These are phyloP conservation scores for Macaria notata DNA, from an alignment of 2,888 invertebrate genomes.

Conservation along the genomic window DNA sequence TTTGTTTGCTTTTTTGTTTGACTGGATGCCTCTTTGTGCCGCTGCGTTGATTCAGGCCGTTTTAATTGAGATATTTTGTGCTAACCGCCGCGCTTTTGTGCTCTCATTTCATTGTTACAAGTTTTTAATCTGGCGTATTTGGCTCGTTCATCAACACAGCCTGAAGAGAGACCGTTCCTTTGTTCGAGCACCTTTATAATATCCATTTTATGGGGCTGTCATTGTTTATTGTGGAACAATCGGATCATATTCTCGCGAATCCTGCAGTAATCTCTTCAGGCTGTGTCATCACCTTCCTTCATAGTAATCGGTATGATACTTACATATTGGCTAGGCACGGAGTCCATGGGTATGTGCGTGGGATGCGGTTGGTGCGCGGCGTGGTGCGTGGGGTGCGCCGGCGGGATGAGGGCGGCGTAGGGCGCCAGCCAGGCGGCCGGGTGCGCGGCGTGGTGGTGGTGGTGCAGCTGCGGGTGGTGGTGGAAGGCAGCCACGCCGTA, in stretches of 20 bases:
- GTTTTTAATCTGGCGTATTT: slow-evolving; percentile 21
- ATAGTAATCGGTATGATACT: slow-evolving; percentile 39
- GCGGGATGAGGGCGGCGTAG: slow-evolving; percentile 72
- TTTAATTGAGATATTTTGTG: slow-evolving; percentile 37
- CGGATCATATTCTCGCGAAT: no score
- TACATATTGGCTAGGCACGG: slow-evolving; percentile 79
- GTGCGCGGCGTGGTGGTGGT: slow-evolving; percentile 70
- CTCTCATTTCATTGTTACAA: slow-evolving; percentile 29
- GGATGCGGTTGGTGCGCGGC: slow-evolving; percentile 67
- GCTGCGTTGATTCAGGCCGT: slow-evolving; percentile 34
- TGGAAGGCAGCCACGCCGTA: slow-evolving; percentile 75
- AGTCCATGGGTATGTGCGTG: slow-evolving; percentile 72
- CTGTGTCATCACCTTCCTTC: slow-evolving; percentile 1
- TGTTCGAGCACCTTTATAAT: neutral
- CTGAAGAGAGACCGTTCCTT: slow-evolving; percentile 13
- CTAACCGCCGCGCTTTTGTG: slow-evolving; percentile 37
- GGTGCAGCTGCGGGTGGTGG: slow-evolving; percentile 72
- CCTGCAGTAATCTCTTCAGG: neutral
- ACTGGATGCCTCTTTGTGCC: slow-evolving; percentile 52
- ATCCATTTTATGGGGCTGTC: no score
- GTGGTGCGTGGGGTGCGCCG: slow-evolving; percentile 63
- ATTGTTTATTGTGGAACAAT: no score
- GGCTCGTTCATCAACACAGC: slow-evolving; percentile 5
- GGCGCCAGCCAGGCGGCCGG: slow-evolving; percentile 74
- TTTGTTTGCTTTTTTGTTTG: slow-evolving; percentile 51